Evolutionary conservation across 2,888 invertebrate species (phyloP).

Genomic region (Copidosoma aretas): DNA sequence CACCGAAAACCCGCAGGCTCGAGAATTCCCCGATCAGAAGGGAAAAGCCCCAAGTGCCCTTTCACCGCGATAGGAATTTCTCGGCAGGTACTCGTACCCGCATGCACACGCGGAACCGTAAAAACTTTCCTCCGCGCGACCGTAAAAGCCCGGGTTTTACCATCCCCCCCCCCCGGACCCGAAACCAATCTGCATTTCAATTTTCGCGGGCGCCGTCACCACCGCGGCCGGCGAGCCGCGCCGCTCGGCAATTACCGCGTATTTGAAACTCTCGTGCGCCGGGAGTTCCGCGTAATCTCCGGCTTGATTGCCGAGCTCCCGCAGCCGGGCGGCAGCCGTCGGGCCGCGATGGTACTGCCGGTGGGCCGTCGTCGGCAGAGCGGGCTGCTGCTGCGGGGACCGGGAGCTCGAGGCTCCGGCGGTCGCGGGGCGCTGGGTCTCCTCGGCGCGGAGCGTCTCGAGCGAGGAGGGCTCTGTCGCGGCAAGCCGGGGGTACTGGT

Average conservation of each 20-base stretch:
- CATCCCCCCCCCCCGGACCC: neutral
- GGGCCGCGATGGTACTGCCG: constrained; percentile 47
- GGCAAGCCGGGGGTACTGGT: constrained; percentile 62
- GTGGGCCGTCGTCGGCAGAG: constrained; percentile 28
- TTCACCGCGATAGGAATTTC: neutral
- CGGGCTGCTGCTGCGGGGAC: constrained; percentile 38
- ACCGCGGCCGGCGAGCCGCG: neutral
- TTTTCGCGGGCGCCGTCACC: constrained; percentile 4
- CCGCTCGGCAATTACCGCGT: constrained; percentile 38
- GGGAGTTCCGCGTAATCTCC: constrained; percentile 41
- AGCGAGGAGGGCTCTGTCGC: constrained; percentile 42
- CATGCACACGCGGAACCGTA: neutral
- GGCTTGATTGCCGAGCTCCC: constrained; percentile 40
- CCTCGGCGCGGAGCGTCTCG: constrained; percentile 43
- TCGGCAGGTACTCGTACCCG: neutral
- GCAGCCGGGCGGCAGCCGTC: constrained; percentile 41
- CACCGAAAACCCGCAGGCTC: neutral
- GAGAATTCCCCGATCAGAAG: neutral
- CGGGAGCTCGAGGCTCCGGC: constrained; percentile 42
- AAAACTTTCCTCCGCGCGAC: constrained; percentile 21
- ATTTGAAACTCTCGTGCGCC: constrained; percentile 42
- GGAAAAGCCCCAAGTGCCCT: neutral
- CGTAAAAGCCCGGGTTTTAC: constrained; percentile 17
- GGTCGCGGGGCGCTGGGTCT: constrained; percentile 47
- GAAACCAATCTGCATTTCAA: constrained; percentile 32